A percentile compares a stretch with the other conserved stretches of the same genome.
These are phyloP conservation scores for Platycnemis pennipes DNA, from an alignment of 2,888 invertebrate genomes.

Conservation along the genomic window DNA sequence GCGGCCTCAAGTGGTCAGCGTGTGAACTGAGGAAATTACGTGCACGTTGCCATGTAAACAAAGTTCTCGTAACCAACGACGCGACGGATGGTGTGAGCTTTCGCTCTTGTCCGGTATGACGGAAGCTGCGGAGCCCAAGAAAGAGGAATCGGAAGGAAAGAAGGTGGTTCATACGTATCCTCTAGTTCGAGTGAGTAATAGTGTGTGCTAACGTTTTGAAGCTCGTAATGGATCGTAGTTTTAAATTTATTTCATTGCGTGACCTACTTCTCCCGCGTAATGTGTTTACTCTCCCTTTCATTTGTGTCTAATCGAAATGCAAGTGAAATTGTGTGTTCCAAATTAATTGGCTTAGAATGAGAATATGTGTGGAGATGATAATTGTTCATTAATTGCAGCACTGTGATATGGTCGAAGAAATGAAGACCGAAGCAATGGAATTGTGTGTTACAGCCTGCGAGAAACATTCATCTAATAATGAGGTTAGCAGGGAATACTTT, in stretches of 20 bases:
- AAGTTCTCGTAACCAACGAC: conserved; percentile 7
- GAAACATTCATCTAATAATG: conserved; percentile 92
- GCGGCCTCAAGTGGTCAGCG: background rate
- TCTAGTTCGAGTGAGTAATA: conserved; percentile 86
- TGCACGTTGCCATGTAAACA: conserved; percentile 33
- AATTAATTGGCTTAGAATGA: background rate
- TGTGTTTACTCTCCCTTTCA: conserved; percentile 21
- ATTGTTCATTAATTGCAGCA: conserved; percentile 82
- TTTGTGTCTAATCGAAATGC: background rate
- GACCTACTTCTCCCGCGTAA: conserved; percentile 70
- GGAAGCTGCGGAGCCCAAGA: conserved; percentile 70
- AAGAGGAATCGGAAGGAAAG: conserved; percentile 81
- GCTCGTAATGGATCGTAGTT: background rate
- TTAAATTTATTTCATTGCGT: conserved; percentile 65
- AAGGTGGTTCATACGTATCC: conserved; percentile 91
- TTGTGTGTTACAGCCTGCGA: conserved; percentile 96
- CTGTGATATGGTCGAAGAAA: conserved; percentile 96
- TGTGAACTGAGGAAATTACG: background rate
- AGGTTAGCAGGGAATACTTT: conserved; percentile 79
- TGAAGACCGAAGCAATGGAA: conserved; percentile 94
- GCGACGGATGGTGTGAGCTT: background rate
- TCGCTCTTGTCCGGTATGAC: conserved; percentile 42
- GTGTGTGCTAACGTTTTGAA: background rate
- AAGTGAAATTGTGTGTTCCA: background rate
- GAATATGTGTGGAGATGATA: background rate